Evolutionary conservation across 2,113 vertebrate species (phyloP).

Genomic region (Stictonetta naevosa): DNA sequence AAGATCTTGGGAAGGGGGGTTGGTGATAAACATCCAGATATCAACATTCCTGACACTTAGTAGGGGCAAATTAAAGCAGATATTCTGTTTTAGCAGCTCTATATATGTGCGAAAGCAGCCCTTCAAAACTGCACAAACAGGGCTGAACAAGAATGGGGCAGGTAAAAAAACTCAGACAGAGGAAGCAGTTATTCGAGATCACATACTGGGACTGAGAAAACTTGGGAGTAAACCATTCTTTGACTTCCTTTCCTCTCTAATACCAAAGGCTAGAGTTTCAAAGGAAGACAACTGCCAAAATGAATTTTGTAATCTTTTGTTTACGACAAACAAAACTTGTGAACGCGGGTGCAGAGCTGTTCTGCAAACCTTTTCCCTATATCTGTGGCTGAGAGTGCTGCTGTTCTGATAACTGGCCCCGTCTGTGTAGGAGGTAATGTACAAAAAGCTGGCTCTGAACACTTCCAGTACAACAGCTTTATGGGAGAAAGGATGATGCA

Average conservation of each 20-base stretch:
- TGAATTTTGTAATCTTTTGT: neutral
- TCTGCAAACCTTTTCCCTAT: neutral
- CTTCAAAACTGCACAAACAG: neutral
- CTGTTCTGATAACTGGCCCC: neutral
- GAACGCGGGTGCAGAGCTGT: neutral
- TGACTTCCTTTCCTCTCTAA: neutral
- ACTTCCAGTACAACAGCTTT: neutral
- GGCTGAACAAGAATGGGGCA: neutral
- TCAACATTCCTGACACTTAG: neutral
- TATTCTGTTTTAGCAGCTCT: neutral
- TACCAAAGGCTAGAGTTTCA: neutral
- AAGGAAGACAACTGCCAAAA: neutral
- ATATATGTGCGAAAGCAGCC: neutral
- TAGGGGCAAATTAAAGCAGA: neutral
- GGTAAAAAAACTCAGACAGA: too few species aligned
- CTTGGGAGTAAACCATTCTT: neutral
- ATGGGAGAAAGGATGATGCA: neutral
- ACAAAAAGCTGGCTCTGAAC: neutral
- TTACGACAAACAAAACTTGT: neutral
- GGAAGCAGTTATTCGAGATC: neutral
- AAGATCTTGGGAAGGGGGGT: neutral
- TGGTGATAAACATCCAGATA: neutral
- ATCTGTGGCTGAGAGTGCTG: neutral
- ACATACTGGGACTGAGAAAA: neutral
- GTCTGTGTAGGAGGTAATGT: neutral